phyloP scores from a whole-genome alignment of 2,888 invertebrate species.

The Cephus rjabovi region DNA sequence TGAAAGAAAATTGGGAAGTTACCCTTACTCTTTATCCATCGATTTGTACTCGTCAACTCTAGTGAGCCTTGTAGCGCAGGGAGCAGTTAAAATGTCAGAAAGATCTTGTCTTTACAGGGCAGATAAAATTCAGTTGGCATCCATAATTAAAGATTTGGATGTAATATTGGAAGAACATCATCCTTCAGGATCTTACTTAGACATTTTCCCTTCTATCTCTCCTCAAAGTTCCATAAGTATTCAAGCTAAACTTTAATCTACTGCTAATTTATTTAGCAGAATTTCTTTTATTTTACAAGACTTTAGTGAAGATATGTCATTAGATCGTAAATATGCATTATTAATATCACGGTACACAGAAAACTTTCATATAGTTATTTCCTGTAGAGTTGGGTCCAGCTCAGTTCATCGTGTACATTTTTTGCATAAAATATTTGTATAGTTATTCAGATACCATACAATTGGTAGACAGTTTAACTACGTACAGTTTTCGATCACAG shows the following conservation, averaged over 20 bases:
- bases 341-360: background rate
- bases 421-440: background rate
- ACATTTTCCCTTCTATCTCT: constrained; percentile 38
- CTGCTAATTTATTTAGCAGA: background rate
- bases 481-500: background rate
- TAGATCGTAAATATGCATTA: background rate
- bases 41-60: constrained; percentile 68
- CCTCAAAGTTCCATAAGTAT: constrained; percentile 37
- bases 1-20: constrained; percentile 51
- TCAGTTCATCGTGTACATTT: background rate
- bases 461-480: background rate
- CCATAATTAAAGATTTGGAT: constrained; percentile 44
- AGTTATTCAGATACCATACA: background rate
- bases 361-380: background rate
- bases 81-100: constrained; percentile 36
- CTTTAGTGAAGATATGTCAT: too few relatives aligned
- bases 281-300: too few relatives aligned
- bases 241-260: constrained; percentile 54
- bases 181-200: constrained; percentile 46
- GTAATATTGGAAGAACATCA: constrained; percentile 41
- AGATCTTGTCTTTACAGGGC: constrained; percentile 38
- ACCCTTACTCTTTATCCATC: constrained; percentile 81
- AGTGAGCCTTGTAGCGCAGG: constrained; percentile 46
- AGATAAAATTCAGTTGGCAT: constrained; percentile 40
- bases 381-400: background rate